Evolutionary conservation across 2,888 invertebrate genomes (phyloP).

Genomic region (Drosophila kuntzei): DNA sequence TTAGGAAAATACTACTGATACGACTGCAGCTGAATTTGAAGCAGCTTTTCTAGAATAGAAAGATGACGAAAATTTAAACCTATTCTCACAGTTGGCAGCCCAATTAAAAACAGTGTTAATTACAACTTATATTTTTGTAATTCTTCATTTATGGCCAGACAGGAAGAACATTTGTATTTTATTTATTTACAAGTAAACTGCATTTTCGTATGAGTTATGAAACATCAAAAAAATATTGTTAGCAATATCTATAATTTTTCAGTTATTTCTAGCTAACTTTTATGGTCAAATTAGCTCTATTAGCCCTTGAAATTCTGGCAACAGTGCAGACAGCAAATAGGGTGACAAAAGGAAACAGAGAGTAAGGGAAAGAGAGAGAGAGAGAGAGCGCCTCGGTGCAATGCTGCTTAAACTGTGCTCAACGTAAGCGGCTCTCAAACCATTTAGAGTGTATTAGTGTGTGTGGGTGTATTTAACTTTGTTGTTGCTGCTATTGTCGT

Average conservation of each 20-base stretch:
- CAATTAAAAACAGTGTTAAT: no score
- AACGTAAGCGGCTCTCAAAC: slow-evolving; percentile 30
- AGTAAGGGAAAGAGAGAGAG: not conserved
- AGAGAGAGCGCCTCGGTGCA: slow-evolving; percentile 6
- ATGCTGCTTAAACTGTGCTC: slow-evolving; percentile 49
- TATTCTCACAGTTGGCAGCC: no score
- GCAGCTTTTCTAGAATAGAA: no score
- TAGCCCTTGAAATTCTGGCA: not conserved
- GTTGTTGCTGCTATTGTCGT: slow-evolving; percentile 24
- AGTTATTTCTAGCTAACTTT: not conserved
- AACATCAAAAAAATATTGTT: no score
- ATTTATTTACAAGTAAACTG: no score
- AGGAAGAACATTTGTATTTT: no score
- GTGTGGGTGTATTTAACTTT: slow-evolving; percentile 46
- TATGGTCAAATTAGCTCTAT: not conserved
- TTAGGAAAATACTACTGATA: no score
- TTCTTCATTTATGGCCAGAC: no score
- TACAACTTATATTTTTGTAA: no score
- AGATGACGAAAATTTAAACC: no score
- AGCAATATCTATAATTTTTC: not conserved
- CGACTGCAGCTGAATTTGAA: no score
- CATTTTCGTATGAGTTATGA: no score
- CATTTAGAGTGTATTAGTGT: slow-evolving; percentile 17
- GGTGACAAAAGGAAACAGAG: slow-evolving; percentile 6
- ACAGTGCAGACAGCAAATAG: slow-evolving; percentile 7